phyloP scores from a whole-genome alignment of 2,113 vertebrate genomes.

The Onychorhynchus coronatus region DNA sequence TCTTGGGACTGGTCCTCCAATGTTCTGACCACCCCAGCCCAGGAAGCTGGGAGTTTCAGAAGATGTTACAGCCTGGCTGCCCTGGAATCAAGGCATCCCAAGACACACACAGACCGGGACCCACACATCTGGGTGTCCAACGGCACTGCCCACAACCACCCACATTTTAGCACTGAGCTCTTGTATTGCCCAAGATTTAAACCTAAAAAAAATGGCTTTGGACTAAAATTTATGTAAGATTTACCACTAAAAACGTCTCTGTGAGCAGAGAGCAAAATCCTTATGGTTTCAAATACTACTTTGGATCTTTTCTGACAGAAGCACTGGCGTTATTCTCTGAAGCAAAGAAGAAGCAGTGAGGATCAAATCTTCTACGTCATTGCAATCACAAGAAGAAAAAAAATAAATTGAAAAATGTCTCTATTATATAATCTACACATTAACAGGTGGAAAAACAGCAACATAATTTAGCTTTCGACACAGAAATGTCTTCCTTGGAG shows the following conservation, averaged over 20 bases:
- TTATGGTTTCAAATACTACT: neutral
- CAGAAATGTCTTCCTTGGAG: slow-evolving; percentile 52
- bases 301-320: neutral
- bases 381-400: neutral
- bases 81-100: slow-evolving; percentile 20
- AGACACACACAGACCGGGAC: neutral
- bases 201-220: neutral
- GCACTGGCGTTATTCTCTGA: neutral
- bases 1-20: neutral
- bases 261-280: neutral
- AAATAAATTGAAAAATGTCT: slow-evolving; percentile 11
- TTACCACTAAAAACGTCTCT: neutral
- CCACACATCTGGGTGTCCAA: neutral
- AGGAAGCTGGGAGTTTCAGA: neutral
- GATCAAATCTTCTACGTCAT: neutral
- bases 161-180: neutral
- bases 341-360: neutral
- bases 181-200: neutral
- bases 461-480: slow-evolving; percentile 48
- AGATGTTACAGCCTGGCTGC: neutral
- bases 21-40: neutral
- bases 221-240: neutral
- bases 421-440: slow-evolving; percentile 46
- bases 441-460: slow-evolving; percentile 68
- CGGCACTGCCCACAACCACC: neutral